Percentiles rank a stretch among this genome's conserved stretches.
Evolutionary conservation across 2,797 vertebrate species (phyloP).

Genomic region (Typhlichthys subterraneus): DNA sequence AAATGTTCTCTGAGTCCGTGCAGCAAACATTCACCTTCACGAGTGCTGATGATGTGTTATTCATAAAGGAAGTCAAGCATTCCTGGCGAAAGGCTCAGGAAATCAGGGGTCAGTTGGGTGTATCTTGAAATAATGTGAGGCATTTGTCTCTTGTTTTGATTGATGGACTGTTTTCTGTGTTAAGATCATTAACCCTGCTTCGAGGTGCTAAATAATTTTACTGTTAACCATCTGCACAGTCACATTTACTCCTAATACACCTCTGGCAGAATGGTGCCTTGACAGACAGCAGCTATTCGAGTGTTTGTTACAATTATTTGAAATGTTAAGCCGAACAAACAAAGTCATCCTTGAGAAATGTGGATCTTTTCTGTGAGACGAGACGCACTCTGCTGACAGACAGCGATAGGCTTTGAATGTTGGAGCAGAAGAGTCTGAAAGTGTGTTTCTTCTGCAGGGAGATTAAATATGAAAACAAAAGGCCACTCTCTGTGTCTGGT

Average conservation of each 20-base stretch:
- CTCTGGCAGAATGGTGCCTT: no score
- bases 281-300: no score
- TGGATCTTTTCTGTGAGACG: conserved; percentile 37
- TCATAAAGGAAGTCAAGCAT: no score
- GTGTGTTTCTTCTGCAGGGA: conserved; percentile 54
- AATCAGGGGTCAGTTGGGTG: background rate
- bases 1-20: background rate
- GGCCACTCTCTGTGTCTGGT: conserved; percentile 35
- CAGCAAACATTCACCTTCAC: background rate
- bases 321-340: conserved; percentile 22
- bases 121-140: background rate
- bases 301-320: conserved; percentile 31
- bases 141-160: no score
- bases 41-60: no score
- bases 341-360: conserved; percentile 15
- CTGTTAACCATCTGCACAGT: no score
- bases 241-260: no score
- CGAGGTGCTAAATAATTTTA: no score
- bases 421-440: conserved; percentile 52
- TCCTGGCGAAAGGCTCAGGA: no score
- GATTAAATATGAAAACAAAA: conserved; percentile 56
- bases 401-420: conserved; percentile 48
- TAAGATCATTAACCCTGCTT: no score
- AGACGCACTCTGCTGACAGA: conserved; percentile 35
- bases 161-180: no score